phyloP scores from a whole-genome alignment of 2,797 vertebrate genomes.

The Takifugu rubripes region DNA sequence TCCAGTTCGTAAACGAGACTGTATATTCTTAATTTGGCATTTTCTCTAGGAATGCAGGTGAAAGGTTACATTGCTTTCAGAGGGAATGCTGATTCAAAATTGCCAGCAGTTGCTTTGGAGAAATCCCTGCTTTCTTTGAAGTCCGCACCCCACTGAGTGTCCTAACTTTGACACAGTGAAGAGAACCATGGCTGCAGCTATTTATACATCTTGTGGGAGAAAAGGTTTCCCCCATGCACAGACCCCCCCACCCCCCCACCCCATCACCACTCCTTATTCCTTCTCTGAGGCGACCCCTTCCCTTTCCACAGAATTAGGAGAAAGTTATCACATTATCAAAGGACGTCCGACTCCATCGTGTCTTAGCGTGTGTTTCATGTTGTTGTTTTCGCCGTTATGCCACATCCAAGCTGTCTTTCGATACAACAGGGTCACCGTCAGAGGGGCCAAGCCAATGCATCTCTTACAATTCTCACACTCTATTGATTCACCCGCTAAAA shows the following conservation, averaged over 20 bases:
- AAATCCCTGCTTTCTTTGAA: slow-evolving; percentile 85
- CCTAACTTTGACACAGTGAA: slow-evolving; percentile 82
- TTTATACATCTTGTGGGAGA: slow-evolving; percentile 79
- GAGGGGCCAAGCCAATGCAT: slow-evolving; percentile 68
- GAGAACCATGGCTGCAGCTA: slow-evolving; percentile 76
- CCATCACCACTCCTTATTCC: neutral
- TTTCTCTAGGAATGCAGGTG: slow-evolving; percentile 56
- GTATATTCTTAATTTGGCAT: slow-evolving; percentile 45
- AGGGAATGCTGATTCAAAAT: slow-evolving; percentile 80
- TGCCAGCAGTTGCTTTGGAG: slow-evolving; percentile 80
- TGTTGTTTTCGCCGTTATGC: slow-evolving; percentile 33
- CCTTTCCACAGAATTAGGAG: slow-evolving; percentile 22
- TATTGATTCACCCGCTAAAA: slow-evolving; percentile 81
- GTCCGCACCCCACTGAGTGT: slow-evolving; percentile 81
- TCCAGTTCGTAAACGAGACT: slow-evolving; percentile 39
- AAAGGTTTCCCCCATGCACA: slow-evolving; percentile 64
- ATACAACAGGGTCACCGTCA: slow-evolving; percentile 56
- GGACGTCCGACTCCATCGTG: slow-evolving; percentile 2
- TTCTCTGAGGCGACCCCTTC: slow-evolving; percentile 38
- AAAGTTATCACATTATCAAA: slow-evolving; percentile 22
- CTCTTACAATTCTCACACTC: slow-evolving; percentile 73
- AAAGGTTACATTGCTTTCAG: slow-evolving; percentile 68
- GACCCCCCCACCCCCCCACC: slow-evolving; percentile 13
- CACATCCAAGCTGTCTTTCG: slow-evolving; percentile 28
- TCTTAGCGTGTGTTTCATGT: slow-evolving; percentile 33